phyloP scores from a whole-genome alignment of 2,113 vertebrate genomes.

The Isichthys henryi region DNA sequence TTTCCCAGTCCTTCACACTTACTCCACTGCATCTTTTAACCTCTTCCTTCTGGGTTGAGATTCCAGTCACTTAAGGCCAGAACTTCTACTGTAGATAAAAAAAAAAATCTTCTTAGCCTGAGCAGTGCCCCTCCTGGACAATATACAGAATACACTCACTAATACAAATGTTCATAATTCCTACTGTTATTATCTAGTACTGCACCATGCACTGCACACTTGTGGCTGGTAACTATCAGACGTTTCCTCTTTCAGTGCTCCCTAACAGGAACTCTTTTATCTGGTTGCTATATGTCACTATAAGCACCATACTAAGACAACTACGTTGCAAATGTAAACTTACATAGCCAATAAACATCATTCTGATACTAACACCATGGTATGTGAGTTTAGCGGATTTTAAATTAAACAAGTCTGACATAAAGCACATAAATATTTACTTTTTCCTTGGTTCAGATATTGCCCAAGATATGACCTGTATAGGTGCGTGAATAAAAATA shows the following conservation, averaged over 20 bases:
- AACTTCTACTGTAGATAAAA: not conserved
- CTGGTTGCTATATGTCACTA: not conserved
- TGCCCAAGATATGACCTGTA: not conserved
- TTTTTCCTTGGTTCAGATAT: not conserved
- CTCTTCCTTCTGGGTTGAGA: not conserved
- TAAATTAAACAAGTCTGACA: not conserved
- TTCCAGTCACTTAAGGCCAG: not conserved
- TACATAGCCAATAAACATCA: not conserved
- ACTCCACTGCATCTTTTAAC: not conserved
- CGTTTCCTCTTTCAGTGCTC: not conserved
- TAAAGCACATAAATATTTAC: conserved; percentile 5
- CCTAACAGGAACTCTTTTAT: not conserved
- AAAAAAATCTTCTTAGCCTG: not conserved
- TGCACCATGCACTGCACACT: not conserved
- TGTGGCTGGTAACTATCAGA: not conserved
- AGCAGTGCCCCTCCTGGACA: not conserved
- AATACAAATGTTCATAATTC: not conserved
- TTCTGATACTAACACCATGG: not conserved
- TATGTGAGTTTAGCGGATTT: not conserved
- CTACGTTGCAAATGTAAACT: not conserved
- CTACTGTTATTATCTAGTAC: not conserved
- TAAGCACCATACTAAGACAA: not conserved
- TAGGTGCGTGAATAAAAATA: not conserved
- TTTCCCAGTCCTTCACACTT: not conserved
- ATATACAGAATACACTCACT: not conserved